Base-by-base conservation (phyloP, 2,797 vertebrate species). In the Notolepis coatsorum region DNA sequence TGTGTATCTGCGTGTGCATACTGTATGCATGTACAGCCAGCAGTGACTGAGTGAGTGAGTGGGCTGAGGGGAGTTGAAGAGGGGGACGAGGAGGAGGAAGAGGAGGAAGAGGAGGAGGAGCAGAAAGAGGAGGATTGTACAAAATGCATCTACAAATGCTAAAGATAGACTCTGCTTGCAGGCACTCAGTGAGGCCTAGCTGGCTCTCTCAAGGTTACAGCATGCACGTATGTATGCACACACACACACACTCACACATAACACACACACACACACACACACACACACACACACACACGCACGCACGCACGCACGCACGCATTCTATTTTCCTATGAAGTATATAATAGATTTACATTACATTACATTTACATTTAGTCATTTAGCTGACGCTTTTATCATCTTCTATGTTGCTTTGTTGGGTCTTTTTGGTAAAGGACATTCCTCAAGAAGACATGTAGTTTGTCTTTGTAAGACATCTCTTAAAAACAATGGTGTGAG, bases 141-240 rank as follows among this genome's bases (percentile, higher is more conserved):
- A 86, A 85, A 88, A 86, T 86, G 88, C 87, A 81, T 87, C 83
- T 83, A 86, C 80, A 75, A 73, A 80, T 74, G 89, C 90, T 93
- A 93, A 93, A 93, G 90, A 92, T 92, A 93, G 92, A 53, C 75
- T 71, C 73, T n/a, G 85, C 91, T 92, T 4, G 62, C 73, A 88
- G 91, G 85, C 89, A 88, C 79, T 75, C 75, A 75, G 39, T 73
- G 79, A 79, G 79, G 82, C 89, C 76, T 77, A 68, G 75, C 83
- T 80, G 79, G 72, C 82, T 64, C 79, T 83, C 80, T 88, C 90
- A 91, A 91, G 88, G 89, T 89, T 91, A 85, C 21, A 7, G 41
- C 43, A 65, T 51, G 39, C 24, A 12, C 21, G 50, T 43, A 59
- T 46, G 27, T 20, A 30, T 30, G 25, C 4, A 24, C 15, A 28